Percentiles rank a stretch among this genome's conserved stretches.
phyloP scores from a whole-genome alignment of 2,888 invertebrate species.

The Poecilus cupreus region DNA sequence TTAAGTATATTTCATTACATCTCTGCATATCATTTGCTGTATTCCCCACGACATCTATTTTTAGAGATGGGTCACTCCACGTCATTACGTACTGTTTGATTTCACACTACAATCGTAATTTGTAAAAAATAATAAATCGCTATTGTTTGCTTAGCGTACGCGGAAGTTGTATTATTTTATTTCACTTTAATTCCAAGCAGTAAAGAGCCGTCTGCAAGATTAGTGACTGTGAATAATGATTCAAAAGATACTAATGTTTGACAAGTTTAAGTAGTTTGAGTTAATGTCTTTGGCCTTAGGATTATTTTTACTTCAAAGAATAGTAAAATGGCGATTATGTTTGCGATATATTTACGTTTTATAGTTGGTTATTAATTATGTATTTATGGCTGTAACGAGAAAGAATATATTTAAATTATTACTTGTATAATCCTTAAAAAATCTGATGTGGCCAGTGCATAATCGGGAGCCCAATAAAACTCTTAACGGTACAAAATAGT shows the following conservation, averaged over 20 bases:
- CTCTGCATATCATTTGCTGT: background rate
- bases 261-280: background rate
- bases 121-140: background rate
- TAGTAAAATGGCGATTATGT: background rate
- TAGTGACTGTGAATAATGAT: background rate
- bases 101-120: background rate
- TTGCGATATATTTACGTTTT: background rate
- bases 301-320: conserved; percentile 12
- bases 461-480: too few relatives aligned
- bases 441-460: too few relatives aligned
- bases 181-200: background rate
- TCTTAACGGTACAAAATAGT: too few relatives aligned
- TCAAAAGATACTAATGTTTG: background rate
- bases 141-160: background rate
- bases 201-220: background rate
- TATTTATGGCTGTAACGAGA: too few relatives aligned
- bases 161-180: background rate
- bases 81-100: background rate
- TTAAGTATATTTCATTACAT: background rate
- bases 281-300: background rate
- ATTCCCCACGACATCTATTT: background rate
- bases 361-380: too few relatives aligned
- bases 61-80: background rate
- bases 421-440: too few relatives aligned
- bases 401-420: too few relatives aligned